Evolutionary conservation across 2,113 vertebrate genomes (phyloP), one percentile per base, ranked within the genome.

Genomic region (Notarius quadriscutis): DNA sequence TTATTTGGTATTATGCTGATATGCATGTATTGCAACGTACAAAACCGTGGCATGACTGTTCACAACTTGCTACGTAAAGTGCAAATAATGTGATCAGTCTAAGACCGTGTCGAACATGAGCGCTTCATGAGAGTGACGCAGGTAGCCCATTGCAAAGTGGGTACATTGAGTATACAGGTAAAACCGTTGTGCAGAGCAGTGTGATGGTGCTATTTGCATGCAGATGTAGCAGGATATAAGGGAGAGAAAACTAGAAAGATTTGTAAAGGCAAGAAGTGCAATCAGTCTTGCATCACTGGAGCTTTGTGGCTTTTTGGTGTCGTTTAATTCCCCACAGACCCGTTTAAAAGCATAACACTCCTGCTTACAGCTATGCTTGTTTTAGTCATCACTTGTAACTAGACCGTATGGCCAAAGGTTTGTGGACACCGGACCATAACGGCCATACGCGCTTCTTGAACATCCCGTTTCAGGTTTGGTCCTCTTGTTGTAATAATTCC

Each of bases 281-380:
- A 53, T 51, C 84, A 65, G 74, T 79, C 58, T 65, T 22, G 5
- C n/a, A 57, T 51, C 34, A 7, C 12, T 41, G 7, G 8, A 86
- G 58, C 27, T 48, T 67, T 55, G 67, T 69, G 7, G 12, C 57
- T 86, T 8, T n/a, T 5, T 72, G 78, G 65, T 18, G 53, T 51
- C 51, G 60, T 86, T 81, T 81, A 81, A 58, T 60, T 41, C 67
- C 25, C 25, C 79, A 74, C 53, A 51, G 53, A 72, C 30, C 34
- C 60, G 58, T 57, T 71, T 48, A 72, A 72, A 81, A 8, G 22
- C 22, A 77, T n/a, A 79, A 7, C 15, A 63, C 67, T 34, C 27
- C 67, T 48, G 27, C 7, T 3, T 22, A 65, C 72, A 81, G 12
- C 51, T 7, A 18, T 55, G 41, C 62, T 86, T 81, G 60, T 57